A percentile compares a stretch with the other conserved stretches of the same genome.
Evolutionary conservation across 2,888 invertebrate species (phyloP).

Genomic region (Agriopis leucophaearia): DNA sequence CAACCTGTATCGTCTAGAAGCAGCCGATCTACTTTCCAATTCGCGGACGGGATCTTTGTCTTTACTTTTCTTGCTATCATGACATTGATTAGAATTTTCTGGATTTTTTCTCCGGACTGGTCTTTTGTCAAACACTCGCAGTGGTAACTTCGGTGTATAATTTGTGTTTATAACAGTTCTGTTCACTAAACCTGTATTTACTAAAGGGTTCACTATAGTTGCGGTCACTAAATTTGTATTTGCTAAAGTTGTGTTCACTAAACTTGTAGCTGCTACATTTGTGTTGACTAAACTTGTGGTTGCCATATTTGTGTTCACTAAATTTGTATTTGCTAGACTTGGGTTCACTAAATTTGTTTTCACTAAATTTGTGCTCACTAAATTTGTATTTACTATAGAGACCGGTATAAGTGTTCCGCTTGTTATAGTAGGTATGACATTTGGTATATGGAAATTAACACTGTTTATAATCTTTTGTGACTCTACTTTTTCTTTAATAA

Average conservation of each 20-base stretch:
- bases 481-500: conserved; percentile 64
- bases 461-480: conserved; percentile 48
- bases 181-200: conserved; percentile 7
- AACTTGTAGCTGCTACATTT: conserved; percentile 2
- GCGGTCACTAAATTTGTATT: conserved; percentile 8
- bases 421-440: conserved; percentile 53
- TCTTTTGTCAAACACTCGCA: conserved; percentile 52
- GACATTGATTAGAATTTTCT: not conserved
- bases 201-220: not conserved
- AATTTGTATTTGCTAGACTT: conserved; percentile 9
- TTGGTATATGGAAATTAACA: conserved; percentile 46
- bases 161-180: conserved; percentile 54
- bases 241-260: conserved; percentile 8
- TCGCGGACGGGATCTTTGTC: conserved; percentile 28
- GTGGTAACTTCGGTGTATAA: conserved; percentile 61
- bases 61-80: conserved; percentile 16
- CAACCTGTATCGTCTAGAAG: conserved; percentile 70
- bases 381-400: conserved; percentile 56
- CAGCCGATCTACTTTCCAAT: conserved; percentile 66
- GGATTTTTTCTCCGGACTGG: conserved; percentile 56
- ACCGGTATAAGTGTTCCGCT: conserved; percentile 72
- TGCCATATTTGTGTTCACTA: conserved; percentile 3
- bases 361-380: conserved; percentile 49
- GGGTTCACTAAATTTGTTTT: conserved; percentile 5
- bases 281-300: conserved; percentile 8